These are phyloP conservation scores for Threskiornis aethiopicus DNA, from an alignment of 2,797 vertebrate genomes.

Conservation along the genomic window DNA sequence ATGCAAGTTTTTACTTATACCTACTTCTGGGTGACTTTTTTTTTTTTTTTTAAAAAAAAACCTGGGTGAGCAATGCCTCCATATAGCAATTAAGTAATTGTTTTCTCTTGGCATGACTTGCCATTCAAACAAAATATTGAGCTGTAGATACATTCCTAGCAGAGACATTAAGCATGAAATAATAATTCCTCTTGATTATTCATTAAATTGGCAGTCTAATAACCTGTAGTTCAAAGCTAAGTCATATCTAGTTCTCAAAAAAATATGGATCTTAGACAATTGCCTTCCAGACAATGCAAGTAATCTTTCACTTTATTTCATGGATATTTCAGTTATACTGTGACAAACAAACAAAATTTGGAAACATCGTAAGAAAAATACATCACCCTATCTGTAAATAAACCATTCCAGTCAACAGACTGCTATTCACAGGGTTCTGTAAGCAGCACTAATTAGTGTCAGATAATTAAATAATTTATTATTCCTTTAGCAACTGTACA, in stretches of 20 bases:
- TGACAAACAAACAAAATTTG: not conserved
- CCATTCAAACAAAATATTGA: not conserved
- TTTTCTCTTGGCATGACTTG: not conserved
- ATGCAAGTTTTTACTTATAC: fast-evolving
- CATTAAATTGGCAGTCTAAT: not conserved
- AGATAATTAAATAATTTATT: not conserved
- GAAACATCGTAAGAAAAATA: not conserved
- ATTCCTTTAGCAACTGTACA: not conserved
- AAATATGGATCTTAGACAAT: not conserved
- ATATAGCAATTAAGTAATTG: not conserved
- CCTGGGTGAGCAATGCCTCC: not conserved
- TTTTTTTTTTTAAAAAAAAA: not conserved
- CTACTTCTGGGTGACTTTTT: not conserved
- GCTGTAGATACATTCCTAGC: not conserved
- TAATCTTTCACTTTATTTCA: not conserved
- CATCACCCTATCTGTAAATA: not conserved
- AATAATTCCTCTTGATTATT: not conserved
- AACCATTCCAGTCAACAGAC: not conserved
- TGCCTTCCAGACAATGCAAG: not conserved
- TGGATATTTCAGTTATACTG: not conserved
- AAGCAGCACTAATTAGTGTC: not conserved
- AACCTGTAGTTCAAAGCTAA: not conserved
- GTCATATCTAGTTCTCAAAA: not conserved
- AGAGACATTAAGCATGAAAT: not conserved
- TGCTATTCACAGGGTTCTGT: not conserved